Percentiles rank a stretch among this genome's conserved stretches.
phyloP scores from a whole-genome alignment of 1,140 invertebrate species.

The Rhynchophorus ferrugineus region DNA sequence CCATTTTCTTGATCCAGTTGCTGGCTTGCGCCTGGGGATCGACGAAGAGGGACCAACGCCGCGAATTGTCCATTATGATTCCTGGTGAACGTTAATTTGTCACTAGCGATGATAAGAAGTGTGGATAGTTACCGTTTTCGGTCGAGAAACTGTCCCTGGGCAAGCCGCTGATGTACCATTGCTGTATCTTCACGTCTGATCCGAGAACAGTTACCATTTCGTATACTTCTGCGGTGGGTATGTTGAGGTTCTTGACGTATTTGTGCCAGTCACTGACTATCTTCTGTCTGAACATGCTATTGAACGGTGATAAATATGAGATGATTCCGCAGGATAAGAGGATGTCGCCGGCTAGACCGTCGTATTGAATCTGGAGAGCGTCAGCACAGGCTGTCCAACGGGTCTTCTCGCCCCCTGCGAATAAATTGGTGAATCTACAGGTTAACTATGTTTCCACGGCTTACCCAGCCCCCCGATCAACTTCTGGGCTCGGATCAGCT shows the following conservation, averaged over 20 bases:
- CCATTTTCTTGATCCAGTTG: slow-evolving; percentile 89
- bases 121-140: slow-evolving; percentile 80
- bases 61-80: slow-evolving; percentile 65
- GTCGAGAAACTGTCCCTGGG: slow-evolving; percentile 83
- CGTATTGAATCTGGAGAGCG: slow-evolving; percentile 65
- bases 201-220: slow-evolving; percentile 69
- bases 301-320: slow-evolving; percentile 81
- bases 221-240: slow-evolving; percentile 70
- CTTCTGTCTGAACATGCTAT: slow-evolving; percentile 53
- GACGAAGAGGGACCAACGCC: slow-evolving; percentile 80
- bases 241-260: slow-evolving; percentile 56
- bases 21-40: slow-evolving; percentile 85
- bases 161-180: slow-evolving; percentile 82
- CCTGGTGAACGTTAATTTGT: too few species aligned
- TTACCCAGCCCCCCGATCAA: slow-evolving; percentile 46
- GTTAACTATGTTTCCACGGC: slow-evolving; percentile 77
- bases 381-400: slow-evolving; percentile 75
- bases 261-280: slow-evolving; percentile 63
- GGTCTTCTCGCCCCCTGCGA: slow-evolving; percentile 77
- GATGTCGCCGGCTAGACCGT: slow-evolving; percentile 81
- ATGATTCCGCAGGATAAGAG: slow-evolving; percentile 84
- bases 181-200: slow-evolving; percentile 74
- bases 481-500: slow-evolving; percentile 80
- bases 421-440: slow-evolving; percentile 63
- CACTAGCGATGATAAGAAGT: too few species aligned